Evolutionary conservation across 2,113 vertebrate genomes (phyloP), one percentile per base, ranked within the genome.

Genomic region (Corythornis madagascariensis): DNA sequence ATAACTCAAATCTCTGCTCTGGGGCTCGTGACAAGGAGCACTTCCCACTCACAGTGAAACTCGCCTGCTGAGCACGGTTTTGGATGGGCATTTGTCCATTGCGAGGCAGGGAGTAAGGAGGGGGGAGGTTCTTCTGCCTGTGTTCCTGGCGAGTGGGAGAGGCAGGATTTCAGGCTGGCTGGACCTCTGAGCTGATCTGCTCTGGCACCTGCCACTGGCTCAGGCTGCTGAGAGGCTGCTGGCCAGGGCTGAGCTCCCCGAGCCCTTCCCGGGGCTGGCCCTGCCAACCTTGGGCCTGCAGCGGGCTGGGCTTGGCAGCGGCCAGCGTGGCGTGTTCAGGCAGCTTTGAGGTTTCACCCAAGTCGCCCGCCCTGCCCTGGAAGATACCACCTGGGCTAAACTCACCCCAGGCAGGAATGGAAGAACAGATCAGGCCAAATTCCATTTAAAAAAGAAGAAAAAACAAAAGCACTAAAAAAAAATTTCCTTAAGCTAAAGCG

Each of bases 381-480:
- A 80, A 94, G 69, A 59, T 84, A 91, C 79, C 85, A 96, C 92
- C 95, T 95, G 95, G 81, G 82, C 71, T 91, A 75, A 88, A 53
- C 66, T 96, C 80, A 86, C 92, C 70, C 77, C 74, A 85, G 92
- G 84, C 96, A 96, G 88, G 92, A 96, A 93, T 59, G 66, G 83
- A 80, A 93, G 92, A 94, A 88, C 77, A 92, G 86, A 95, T 90
- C 80, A 92, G 92, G 28, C 11, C 79, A 95, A 96, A 96, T 93
- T 93, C 63, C 91, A 86, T 92, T 65, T 2, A 69, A 8, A 65
- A n/a, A 11, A 83, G 21, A 21, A 60, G 7, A 59, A 33, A 33
- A 17, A 45, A 45, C 31, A 56, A n/a, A 33, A 38, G 31, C 10
- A 38, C 38, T 38, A 31, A 18, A 43, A 22, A 26, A 53, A 59